These are phyloP conservation scores for Planococcus citri DNA, from an alignment of 1,140 invertebrate species.

Conservation along the genomic window DNA sequence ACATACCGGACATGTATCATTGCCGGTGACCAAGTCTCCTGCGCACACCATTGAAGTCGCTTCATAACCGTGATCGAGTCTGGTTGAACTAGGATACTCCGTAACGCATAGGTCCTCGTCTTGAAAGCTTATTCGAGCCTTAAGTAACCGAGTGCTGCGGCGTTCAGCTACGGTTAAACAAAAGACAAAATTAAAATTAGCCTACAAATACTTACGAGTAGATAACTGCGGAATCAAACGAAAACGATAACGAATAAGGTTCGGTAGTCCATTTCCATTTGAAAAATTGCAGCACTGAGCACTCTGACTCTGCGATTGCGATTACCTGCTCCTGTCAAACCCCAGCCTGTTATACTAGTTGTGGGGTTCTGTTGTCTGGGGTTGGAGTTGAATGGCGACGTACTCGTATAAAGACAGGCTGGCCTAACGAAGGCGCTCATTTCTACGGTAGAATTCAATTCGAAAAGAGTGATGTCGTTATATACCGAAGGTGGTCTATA, in stretches of 20 bases:
- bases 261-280: too few species aligned
- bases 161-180: not conserved
- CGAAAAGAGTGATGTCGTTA: conserved; percentile 48
- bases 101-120: not conserved
- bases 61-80: not conserved
- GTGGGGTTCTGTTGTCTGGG: conserved; percentile 21
- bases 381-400: conserved; percentile 20
- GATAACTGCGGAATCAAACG: too few species aligned
- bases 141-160: not conserved
- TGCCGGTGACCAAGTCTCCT: conserved; percentile 51
- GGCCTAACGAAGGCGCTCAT: conserved; percentile 34
- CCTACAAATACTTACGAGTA: too few species aligned
- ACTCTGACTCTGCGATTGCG: not conserved
- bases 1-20: conserved; percentile 59
- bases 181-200: not conserved
- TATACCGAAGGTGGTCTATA: conserved; percentile 37
- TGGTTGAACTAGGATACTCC: not conserved
- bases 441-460: conserved; percentile 33
- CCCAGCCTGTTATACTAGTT: not conserved
- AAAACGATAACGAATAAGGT: too few species aligned
- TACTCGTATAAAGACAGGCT: conserved; percentile 33
- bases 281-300: too few species aligned
- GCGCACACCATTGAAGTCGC: conserved; percentile 46
- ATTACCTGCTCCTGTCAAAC: not conserved
- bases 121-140: not conserved